A percentile compares a stretch with the other conserved stretches of the same genome.
Evolutionary conservation across 2,888 invertebrate genomes (phyloP).

Genomic region (Pasiphila rectangulata): DNA sequence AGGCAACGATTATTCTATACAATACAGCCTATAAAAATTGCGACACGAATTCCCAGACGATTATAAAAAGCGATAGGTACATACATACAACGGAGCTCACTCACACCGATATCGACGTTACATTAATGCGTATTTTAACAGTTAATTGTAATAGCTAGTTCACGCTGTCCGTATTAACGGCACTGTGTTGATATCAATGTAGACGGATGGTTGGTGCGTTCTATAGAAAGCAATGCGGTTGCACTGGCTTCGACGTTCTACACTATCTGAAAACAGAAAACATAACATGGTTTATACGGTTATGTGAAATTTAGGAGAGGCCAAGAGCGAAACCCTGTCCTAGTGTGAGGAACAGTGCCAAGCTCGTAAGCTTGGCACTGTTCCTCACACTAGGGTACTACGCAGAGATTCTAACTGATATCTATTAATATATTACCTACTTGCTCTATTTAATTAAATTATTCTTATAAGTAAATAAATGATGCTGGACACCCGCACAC

Average conservation of each 20-base stretch:
- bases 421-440: no score
- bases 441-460: no score
- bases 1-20: slow-evolving; percentile 26
- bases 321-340: no score
- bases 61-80: slow-evolving; percentile 29
- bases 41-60: slow-evolving; percentile 33
- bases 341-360: no score
- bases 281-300: no score
- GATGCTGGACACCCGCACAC: no score
- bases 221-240: slow-evolving; percentile 64
- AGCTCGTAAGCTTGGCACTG: no score
- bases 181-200: slow-evolving; percentile 46
- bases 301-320: no score
- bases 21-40: slow-evolving; percentile 39
- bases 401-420: no score
- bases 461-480: no score
- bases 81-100: slow-evolving; percentile 55
- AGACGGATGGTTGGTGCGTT: slow-evolving; percentile 59
- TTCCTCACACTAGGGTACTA: no score
- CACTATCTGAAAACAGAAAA: slow-evolving; percentile 50
- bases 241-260: slow-evolving; percentile 59
- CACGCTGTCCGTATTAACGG: slow-evolving; percentile 47
- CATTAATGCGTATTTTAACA: slow-evolving; percentile 59
- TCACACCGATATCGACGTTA: slow-evolving; percentile 66
- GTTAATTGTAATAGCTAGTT: slow-evolving; percentile 64